These are phyloP conservation scores for Cebidichthys violaceus DNA, from an alignment of 2,113 vertebrate genomes.

Conservation along the genomic window DNA sequence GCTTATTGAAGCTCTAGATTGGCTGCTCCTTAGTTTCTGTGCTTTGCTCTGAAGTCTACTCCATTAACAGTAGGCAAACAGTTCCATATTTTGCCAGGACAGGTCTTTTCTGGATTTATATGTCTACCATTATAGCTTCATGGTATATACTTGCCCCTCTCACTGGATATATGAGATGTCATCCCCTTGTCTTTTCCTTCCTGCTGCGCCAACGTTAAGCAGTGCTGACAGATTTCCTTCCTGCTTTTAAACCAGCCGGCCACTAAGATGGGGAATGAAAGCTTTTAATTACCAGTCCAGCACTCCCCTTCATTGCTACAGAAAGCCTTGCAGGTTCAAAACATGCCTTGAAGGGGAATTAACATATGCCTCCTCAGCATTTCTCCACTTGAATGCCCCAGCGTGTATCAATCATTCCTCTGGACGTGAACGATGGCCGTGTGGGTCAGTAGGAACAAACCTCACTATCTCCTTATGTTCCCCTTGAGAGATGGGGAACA, in stretches of 20 bases:
- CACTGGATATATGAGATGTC: neutral
- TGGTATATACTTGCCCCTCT: neutral
- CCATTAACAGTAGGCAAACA: neutral
- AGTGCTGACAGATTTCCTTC: slow-evolving; percentile 9
- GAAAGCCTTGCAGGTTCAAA: slow-evolving; percentile 1
- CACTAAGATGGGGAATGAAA: slow-evolving; percentile 15
- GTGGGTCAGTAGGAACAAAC: slow-evolving; percentile 34
- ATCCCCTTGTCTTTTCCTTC: neutral
- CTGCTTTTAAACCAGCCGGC: slow-evolving; percentile 17
- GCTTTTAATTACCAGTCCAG: slow-evolving; percentile 22
- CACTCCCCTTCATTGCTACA: slow-evolving; percentile 12
- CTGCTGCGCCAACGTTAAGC: neutral
- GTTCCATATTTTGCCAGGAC: neutral
- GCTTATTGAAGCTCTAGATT: slow-evolving; percentile 12
- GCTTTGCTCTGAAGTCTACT: neutral
- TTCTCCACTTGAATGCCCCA: slow-evolving; percentile 14
- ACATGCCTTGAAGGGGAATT: slow-evolving; percentile 5
- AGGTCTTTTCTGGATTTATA: neutral
- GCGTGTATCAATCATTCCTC: slow-evolving; percentile 39
- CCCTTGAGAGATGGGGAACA: slow-evolving; percentile 21
- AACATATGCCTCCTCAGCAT: slow-evolving; percentile 49
- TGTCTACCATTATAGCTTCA: neutral
- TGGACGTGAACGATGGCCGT: slow-evolving; percentile 25
- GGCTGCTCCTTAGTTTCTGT: neutral
- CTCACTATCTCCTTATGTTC: slow-evolving; percentile 33